Base-by-base conservation (phyloP, 2,888 invertebrate genomes). In the Cryptocheilus praepositus region DNA sequence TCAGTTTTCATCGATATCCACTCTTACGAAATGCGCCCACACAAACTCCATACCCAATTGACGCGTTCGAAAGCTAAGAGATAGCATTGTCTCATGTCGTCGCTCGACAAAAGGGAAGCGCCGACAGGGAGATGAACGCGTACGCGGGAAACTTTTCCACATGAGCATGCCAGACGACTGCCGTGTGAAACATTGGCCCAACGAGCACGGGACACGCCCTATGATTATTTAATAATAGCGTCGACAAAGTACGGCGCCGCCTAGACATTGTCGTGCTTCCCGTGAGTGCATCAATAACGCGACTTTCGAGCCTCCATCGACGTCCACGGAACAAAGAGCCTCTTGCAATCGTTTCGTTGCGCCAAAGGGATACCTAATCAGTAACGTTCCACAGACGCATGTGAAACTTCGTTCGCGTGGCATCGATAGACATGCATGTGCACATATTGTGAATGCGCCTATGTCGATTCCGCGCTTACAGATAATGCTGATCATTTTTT, bases 211-310 rank as follows among this genome's bases (percentile, higher is more conserved):
- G 18, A 18, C 18, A 49, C 18, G 49, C 49, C n/a, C 49, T 11
- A 49, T 49, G 49, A 22, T 49, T 49, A 53, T 53, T 53, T 25
- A 25, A 53, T 53, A 53, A 53, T 25, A 53, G 21, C 19, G 49
- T 19, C 49, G 19, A 5, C 25, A 25, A 25, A 25, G 25, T 25
- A 5, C 16, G 49, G 7, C 18, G 18, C 1, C 16, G 16, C n/a
- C 49, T 15, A 16, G 18, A 19, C 19, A 19, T 19, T 21, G 53
- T 4, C 53, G 53, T 53, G 4, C 4, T 21, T 13, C 7, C 36
- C 53, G 53, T 19, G 25, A 53, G 53, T 53, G 53, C 21, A 53
- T 53, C 53, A 15, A 53, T 19, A 22, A 25, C 25, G 22, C 15
- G 25, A 25, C 53, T 53, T 18, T 53, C 53, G 53, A 53, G 22